phyloP scores from a whole-genome alignment of 2,888 invertebrate genomes.

The Anthrax anthrax region DNA sequence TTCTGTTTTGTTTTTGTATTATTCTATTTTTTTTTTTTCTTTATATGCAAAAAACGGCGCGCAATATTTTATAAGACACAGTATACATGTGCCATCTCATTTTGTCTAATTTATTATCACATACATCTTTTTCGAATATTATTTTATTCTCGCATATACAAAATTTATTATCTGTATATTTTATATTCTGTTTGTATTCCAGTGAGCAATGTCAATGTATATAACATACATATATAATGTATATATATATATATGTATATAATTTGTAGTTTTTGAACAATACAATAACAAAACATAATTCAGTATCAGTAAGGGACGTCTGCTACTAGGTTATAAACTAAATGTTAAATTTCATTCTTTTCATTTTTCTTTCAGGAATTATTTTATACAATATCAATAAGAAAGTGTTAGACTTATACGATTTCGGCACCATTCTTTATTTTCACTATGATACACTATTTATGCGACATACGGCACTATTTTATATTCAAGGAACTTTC shows the following conservation, averaged over 20 bases:
- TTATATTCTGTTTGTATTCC: too few relatives aligned
- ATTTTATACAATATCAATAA: not conserved
- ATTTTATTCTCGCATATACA: slow-evolving; percentile 10
- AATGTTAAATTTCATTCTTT: too few relatives aligned
- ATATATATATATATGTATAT: too few relatives aligned
- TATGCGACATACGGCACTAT: too few relatives aligned
- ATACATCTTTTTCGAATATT: slow-evolving; percentile 13
- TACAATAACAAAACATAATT: too few relatives aligned
- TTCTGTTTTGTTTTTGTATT: not conserved
- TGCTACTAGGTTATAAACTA: too few relatives aligned
- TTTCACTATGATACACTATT: too few relatives aligned
- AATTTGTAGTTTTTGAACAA: too few relatives aligned
- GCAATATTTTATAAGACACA: slow-evolving; percentile 5
- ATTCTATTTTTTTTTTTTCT: not conserved
- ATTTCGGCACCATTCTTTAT: not conserved
- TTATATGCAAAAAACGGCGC: not conserved
- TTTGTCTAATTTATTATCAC: slow-evolving; percentile 14
- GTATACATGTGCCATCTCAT: slow-evolving; percentile 14
- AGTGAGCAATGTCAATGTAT: not conserved
- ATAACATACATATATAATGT: not conserved
- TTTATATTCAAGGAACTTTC: not conserved
- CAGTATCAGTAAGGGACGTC: too few relatives aligned
- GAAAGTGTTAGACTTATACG: not conserved
- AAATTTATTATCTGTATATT: slow-evolving; percentile 9
- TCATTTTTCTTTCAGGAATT: too few relatives aligned